Evolutionary conservation across 2,888 invertebrate species (phyloP), one percentile per base, ranked within the genome.

Genomic region (Drosophila hamatofila): DNA sequence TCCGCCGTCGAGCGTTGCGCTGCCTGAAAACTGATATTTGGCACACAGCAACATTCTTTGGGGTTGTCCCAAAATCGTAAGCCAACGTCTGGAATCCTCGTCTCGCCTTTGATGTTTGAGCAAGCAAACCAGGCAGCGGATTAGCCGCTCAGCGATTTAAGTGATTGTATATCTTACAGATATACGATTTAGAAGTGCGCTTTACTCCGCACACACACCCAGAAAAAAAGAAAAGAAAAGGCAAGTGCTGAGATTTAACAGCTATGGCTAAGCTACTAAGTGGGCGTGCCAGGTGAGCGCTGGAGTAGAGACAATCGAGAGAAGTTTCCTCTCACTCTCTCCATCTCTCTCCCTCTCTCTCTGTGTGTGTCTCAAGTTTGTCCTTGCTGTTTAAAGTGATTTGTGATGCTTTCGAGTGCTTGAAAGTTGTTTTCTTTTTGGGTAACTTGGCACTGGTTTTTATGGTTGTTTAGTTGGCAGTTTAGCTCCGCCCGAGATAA

Each of bases 101-200:
- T 55, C 61, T 41, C 56, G 44, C 44, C 85, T 87, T 84, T 84
- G 84, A 84, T 87, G 89, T 84, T 75, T 84, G 83, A 80, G 51
- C 48, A 8, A 23, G 81, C 87, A 70, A 62, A 48, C 64, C 64
- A 57, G 65, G 65, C 58, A 79, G 70, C 68, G 87, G 84, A 85
- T 85, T 90, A 85, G 90, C 83, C 68, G 90, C 89, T 86, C 89
- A 88, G 78, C 89, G 90, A 88, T 90, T 85, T 90, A 85, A 90
- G 90, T 85, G 84, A 85, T 85, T 85, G 88, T 85, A 85, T 85
- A 85, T 85, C 90, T 85, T 88, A 74, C 87, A 88, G 83, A 85
- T 71, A 75, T 61, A 75, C 57, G 59, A 79, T 88, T 57, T 59
- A 48, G 56, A 33, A 54, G 52, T 59, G 41, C 57, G 61, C 33